These are phyloP conservation scores for Lacanobia wlatinum DNA, from an alignment of 2,888 invertebrate species.

Conservation along the genomic window DNA sequence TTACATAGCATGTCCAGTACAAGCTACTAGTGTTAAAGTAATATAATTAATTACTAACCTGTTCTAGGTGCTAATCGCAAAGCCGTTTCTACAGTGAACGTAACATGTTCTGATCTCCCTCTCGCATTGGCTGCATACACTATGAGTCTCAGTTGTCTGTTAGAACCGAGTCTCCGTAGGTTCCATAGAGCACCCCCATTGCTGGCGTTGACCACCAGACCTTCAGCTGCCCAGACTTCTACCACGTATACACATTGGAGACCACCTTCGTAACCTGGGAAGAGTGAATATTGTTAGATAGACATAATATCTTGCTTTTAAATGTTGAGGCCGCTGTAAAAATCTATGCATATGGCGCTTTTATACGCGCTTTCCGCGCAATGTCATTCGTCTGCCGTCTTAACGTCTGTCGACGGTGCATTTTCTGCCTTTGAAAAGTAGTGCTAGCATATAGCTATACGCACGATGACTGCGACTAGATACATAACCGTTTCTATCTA, in stretches of 20 bases:
- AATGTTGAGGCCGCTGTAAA: too few relatives aligned
- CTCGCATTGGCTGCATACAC: constrained; percentile 96
- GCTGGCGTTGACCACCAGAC: constrained; percentile 92
- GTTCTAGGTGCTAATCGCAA: constrained; percentile 82
- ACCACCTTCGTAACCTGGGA: constrained; percentile 94
- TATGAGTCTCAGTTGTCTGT: constrained; percentile 94
- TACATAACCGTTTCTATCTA: too few relatives aligned
- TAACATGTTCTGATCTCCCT: constrained; percentile 94
- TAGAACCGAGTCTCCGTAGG: constrained; percentile 94
- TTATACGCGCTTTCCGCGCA: too few relatives aligned
- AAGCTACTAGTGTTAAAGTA: too few relatives aligned
- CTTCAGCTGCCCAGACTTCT: constrained; percentile 92
- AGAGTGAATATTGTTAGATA: not conserved
- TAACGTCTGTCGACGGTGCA: too few relatives aligned
- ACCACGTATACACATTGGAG: constrained; percentile 93
- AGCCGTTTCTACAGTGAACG: constrained; percentile 83
- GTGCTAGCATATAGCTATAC: too few relatives aligned
- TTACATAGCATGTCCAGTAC: too few relatives aligned
- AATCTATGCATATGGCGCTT: too few relatives aligned
- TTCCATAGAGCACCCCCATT: constrained; percentile 94
- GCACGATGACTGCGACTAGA: too few relatives aligned
- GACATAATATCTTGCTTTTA: not conserved
- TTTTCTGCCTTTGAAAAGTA: too few relatives aligned
- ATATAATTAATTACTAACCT: constrained; percentile 62
- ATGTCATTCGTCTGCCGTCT: too few relatives aligned